Evolutionary conservation across 1,140 invertebrate species (phyloP).

Genomic region (Heliconius himera): DNA sequence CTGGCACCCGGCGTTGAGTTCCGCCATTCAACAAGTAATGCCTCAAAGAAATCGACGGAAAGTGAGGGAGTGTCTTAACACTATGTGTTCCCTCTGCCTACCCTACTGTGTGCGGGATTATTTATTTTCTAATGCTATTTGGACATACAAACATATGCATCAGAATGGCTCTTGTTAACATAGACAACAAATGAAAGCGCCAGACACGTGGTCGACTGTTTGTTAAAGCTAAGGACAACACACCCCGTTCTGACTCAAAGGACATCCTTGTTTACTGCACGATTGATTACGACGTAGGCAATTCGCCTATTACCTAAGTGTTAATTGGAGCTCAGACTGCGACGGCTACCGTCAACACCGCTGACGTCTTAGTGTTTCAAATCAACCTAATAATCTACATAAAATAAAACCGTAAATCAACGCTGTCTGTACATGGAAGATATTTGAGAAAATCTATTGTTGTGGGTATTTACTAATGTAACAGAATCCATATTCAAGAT

Average conservation of each 20-base stretch:
- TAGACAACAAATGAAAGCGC: conserved; percentile 28
- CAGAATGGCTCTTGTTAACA: conserved; percentile 17
- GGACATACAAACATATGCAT: background rate
- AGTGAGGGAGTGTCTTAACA: too few relatives aligned
- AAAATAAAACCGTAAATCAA: too few relatives aligned
- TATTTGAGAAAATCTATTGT: too few relatives aligned
- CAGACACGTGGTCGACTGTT: conserved; percentile 27
- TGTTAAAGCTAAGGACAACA: conserved; percentile 31
- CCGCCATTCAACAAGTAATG: too few relatives aligned
- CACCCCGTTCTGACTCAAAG: conserved; percentile 44
- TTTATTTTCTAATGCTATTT: background rate
- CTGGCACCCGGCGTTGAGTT: too few relatives aligned
- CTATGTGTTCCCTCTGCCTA: too few relatives aligned
- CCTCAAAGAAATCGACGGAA: too few relatives aligned
- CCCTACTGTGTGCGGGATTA: background rate
- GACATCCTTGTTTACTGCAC: conserved; percentile 51
- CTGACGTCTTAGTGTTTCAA: conserved; percentile 15
- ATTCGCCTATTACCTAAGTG: conserved; percentile 51
- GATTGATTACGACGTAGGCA: conserved; percentile 59
- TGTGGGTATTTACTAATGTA: too few relatives aligned
- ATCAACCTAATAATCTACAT: background rate
- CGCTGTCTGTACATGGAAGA: too few relatives aligned
- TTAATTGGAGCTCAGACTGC: conserved; percentile 54
- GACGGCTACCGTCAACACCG: conserved; percentile 38
- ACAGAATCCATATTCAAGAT: too few relatives aligned